Percentiles rank a stretch among this genome's conserved stretches.
phyloP scores from a whole-genome alignment of 2,113 vertebrate genomes.

The Misgurnus mizolepis region DNA sequence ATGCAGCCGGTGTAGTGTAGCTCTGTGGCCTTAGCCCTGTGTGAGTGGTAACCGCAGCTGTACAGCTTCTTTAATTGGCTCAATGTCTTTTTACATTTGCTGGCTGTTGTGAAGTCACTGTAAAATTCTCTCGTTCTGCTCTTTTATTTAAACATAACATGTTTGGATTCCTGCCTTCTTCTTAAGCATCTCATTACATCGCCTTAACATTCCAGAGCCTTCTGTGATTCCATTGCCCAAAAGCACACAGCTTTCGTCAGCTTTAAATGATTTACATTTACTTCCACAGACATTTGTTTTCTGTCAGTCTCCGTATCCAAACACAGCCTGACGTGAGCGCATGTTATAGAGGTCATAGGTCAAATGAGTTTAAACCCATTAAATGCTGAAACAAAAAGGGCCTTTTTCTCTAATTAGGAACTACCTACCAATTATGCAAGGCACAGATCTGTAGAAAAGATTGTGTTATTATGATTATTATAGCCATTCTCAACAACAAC shows the following conservation, averaged over 20 bases:
- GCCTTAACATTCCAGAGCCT: slow-evolving; percentile 28
- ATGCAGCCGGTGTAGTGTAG: not conserved
- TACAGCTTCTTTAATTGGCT: not conserved
- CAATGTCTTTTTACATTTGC: not conserved
- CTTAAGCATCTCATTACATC: not conserved
- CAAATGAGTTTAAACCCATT: slow-evolving; percentile 60
- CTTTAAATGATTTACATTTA: slow-evolving; percentile 67
- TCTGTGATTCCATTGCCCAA: slow-evolving; percentile 36
- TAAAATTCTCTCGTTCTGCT: not conserved
- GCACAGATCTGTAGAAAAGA: not conserved
- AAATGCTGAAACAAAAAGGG: slow-evolving; percentile 49
- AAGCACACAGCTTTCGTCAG: slow-evolving; percentile 63
- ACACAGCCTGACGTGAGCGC: slow-evolving; percentile 56
- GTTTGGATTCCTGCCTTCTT: not conserved
- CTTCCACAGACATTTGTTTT: slow-evolving; percentile 63
- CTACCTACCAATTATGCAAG: slow-evolving; percentile 26
- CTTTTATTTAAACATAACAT: not conserved
- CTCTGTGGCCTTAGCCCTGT: not conserved
- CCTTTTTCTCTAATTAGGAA: slow-evolving; percentile 40
- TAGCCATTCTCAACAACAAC: slow-evolving; percentile 10
- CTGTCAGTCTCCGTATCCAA: slow-evolving; percentile 63
- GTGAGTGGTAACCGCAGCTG: not conserved
- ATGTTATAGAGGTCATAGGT: slow-evolving; percentile 66
- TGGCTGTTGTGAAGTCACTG: not conserved
- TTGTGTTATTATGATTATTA: not conserved